phyloP scores from a whole-genome alignment of 2,113 vertebrate genomes.

The Ornithorhynchus anatinus region DNA sequence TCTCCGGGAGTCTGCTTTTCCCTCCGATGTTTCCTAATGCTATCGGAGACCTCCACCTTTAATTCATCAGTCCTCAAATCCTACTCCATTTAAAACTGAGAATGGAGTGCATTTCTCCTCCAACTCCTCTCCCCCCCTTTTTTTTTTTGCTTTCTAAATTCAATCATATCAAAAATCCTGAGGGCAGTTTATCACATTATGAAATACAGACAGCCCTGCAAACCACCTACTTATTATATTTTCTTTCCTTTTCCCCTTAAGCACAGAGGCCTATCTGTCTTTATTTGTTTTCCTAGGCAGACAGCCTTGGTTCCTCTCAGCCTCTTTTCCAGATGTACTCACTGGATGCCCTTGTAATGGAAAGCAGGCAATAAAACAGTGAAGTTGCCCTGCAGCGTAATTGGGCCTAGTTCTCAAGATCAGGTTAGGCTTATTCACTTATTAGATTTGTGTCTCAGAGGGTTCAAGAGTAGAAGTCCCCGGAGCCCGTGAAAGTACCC shows the following conservation, averaged over 20 bases:
- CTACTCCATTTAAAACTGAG: constrained; percentile 56
- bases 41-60: constrained; percentile 37
- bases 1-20: constrained; percentile 6
- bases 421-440: constrained; percentile 81
- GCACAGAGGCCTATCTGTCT: constrained; percentile 77
- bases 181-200: constrained; percentile 82
- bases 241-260: constrained; percentile 70
- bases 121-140: background rate
- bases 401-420: constrained; percentile 78
- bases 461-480: constrained; percentile 76
- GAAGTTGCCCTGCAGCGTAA: constrained; percentile 76
- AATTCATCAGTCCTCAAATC: constrained; percentile 48
- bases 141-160: constrained; percentile 67
- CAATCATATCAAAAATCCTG: constrained; percentile 75
- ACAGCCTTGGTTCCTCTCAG: constrained; percentile 77
- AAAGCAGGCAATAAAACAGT: constrained; percentile 80
- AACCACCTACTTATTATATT: constrained; percentile 82
- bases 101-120: constrained; percentile 43
- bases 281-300: constrained; percentile 83
- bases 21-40: background rate
- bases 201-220: constrained; percentile 79
- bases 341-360: constrained; percentile 80
- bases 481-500: constrained; percentile 73
- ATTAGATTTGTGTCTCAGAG: constrained; percentile 79
- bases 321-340: constrained; percentile 78